phyloP scores from a whole-genome alignment of 2,113 vertebrate genomes.

The Spilogale gracilis region DNA sequence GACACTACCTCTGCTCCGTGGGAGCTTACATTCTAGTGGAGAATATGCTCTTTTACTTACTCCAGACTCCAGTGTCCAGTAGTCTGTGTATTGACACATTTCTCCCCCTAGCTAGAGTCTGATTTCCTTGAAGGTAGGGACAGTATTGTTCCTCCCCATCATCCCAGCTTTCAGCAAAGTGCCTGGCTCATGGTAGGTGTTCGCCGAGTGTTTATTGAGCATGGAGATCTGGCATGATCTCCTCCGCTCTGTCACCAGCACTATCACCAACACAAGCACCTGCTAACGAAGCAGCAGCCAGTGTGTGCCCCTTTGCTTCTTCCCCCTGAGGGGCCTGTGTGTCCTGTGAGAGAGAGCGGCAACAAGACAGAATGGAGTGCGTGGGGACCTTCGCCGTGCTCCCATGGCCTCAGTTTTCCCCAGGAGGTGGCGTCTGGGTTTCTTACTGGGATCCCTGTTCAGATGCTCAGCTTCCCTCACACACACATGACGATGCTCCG shows the following conservation, averaged over 20 bases:
- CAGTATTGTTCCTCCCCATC: background rate
- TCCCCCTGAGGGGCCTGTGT: background rate
- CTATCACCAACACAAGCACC: background rate
- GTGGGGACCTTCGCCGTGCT: background rate
- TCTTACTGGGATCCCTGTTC: background rate
- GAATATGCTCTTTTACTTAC: background rate
- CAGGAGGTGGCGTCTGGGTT: background rate
- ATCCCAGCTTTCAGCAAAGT: background rate
- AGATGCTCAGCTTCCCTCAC: background rate
- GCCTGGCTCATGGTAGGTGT: background rate
- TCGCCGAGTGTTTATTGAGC: background rate
- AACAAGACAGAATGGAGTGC: rapidly evolving
- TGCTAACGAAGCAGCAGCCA: background rate
- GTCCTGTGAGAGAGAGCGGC: background rate
- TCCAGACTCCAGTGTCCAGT: rapidly evolving
- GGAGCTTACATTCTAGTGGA: background rate
- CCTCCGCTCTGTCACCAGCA: background rate
- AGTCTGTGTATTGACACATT: background rate
- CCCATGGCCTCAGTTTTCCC: background rate
- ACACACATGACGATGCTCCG: background rate
- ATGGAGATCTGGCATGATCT: background rate
- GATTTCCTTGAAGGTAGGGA: background rate
- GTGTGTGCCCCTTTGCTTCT: background rate
- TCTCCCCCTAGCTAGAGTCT: background rate
- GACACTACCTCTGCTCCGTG: background rate